Base-by-base conservation (phyloP, 2,888 invertebrate genomes). In the Pterobdella sp. region DNA sequence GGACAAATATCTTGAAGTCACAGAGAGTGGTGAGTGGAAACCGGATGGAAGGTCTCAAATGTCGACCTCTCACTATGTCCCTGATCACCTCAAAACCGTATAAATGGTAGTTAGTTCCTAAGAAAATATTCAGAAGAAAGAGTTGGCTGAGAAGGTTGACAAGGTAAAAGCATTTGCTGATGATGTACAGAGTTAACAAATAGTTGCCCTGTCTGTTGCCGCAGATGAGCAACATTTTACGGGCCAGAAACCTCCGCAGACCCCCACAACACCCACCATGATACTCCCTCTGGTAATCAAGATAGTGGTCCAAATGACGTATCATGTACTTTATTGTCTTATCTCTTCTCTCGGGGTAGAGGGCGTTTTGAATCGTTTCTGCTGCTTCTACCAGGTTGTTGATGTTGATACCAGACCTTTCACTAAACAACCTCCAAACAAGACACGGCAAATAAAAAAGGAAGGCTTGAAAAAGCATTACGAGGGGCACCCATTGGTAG, bases 241-340 rank as follows among this genome's bases (percentile, higher is more conserved):
- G 80, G 69, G 83, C 82, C 60, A 83, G 79, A 75, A 81, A 80
- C 75, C 82, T 82, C 22, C 82, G 79, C 42, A 81, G 77, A 65
- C 80, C 79, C 65, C 82, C 81, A 73, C 82, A 82, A 74, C 82
- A 82, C 22, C 83, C 82, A 0, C 81, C 80, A 36, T 83, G 77
- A 75, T 85, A 83, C 76, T 84, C 83, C 10, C 82, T 79, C 74
- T 78, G 78, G 76, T 78, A 79, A 73, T 82, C 81, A 68, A 86
- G 79, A 71, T 84, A 85, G 76, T 85, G 83, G 77, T 86, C 85
- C 71, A 86, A 81, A 78, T 86, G 85, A 35, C 85, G 80, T 10
- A 84, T 83, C 34, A 85, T 81, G 68, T 85, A 83, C 76, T 85
- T 84, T 42, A 86, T 85, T 42, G 85, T 85, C 75, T 83, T 82